Evolutionary conservation across 1,140 invertebrate species (phyloP).

Genomic region (Arion vulgaris): DNA sequence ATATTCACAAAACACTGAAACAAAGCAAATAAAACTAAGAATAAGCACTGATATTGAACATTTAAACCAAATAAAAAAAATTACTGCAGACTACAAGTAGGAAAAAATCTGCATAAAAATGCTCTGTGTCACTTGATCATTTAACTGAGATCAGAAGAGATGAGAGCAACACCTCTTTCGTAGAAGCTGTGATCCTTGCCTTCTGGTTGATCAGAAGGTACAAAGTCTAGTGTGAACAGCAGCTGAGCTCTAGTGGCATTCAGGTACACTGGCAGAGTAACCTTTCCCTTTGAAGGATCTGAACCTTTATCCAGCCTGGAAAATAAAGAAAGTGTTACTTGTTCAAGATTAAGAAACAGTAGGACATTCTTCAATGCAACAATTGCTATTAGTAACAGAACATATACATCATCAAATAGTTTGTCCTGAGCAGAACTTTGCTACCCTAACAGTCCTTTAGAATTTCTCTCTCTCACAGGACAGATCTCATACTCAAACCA

Average conservation of each 20-base stretch:
- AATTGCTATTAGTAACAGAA: no score
- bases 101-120: no score
- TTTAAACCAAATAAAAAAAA: no score
- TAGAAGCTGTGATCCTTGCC: constrained; percentile 88
- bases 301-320: constrained; percentile 53
- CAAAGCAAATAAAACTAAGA: no score
- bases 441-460: no score
- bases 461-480: no score
- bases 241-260: constrained; percentile 95
- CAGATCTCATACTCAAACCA: no score
- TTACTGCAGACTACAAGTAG: no score
- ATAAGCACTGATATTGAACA: no score
- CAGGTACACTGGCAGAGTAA: constrained; percentile 96
- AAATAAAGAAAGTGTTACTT: not conserved
- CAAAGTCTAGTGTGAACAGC: constrained; percentile 95
- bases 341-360: not conserved
- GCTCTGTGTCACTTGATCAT: not conserved
- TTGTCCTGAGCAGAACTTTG: no score
- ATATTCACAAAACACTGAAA: no score
- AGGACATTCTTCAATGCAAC: not conserved
- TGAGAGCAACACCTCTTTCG: constrained; percentile 92
- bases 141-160: constrained; percentile 69
- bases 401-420: no score
- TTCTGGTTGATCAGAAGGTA: constrained; percentile 82
- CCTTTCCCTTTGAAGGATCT: constrained; percentile 69